Evolutionary conservation across 2,797 vertebrate genomes (phyloP).

Genomic region (Sardinella longiceps): DNA sequence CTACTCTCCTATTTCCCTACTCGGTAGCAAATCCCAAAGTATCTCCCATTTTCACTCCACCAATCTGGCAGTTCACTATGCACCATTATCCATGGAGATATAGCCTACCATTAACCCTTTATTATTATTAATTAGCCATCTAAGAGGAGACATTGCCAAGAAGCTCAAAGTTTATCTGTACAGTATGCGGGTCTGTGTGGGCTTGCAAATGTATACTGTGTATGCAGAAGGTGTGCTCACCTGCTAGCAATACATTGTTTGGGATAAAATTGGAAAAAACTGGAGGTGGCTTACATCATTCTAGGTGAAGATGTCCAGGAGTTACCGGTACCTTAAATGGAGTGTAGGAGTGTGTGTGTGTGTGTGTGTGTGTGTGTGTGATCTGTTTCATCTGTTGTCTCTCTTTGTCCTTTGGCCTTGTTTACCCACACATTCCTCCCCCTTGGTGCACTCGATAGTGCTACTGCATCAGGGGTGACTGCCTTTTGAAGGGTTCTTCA

Average conservation of each 20-base stretch:
- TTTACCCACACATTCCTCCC: neutral
- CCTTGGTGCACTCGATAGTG: too few relatives aligned
- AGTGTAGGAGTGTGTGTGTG: neutral
- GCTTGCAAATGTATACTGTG: neutral
- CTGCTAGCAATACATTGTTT: neutral
- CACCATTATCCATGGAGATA: neutral
- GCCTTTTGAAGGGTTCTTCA: neutral
- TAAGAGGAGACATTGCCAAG: neutral
- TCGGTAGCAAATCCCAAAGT: neutral
- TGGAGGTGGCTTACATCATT: conserved; percentile 1
- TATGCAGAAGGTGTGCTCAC: neutral
- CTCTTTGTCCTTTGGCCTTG: neutral
- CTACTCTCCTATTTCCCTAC: neutral
- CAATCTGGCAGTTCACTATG: neutral
- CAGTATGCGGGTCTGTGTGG: neutral
- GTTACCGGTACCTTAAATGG: neutral
- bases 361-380: neutral
- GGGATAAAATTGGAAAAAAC: neutral
- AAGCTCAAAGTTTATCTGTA: neutral
- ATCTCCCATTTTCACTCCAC: neutral
- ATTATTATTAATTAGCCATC: neutral
- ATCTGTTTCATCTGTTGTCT: neutral
- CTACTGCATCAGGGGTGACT: neutral
- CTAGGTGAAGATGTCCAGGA: neutral
- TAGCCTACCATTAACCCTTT: too few relatives aligned